Base-by-base conservation (phyloP, 2,113 vertebrate genomes). In the Myrmecobius fasciatus region DNA sequence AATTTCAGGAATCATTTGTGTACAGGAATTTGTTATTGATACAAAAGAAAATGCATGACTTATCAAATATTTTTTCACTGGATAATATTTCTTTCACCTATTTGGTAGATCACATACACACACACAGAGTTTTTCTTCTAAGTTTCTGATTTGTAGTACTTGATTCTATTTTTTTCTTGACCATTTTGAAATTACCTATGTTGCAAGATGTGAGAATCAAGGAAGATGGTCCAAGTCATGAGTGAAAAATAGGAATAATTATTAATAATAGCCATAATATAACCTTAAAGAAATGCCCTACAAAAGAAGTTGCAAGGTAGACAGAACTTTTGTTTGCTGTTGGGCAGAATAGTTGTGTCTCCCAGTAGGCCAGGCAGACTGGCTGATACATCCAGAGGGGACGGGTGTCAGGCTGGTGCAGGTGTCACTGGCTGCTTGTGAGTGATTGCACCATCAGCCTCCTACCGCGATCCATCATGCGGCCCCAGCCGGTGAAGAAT, bases 381-480 rank as follows among this genome's bases (percentile, higher is more conserved):
- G 98, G 98, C 98, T 97, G 98, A 97, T 98, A 92, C 94, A 98
- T 98, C 99, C 98, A 94, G 98, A 97, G 98, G 99, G 99, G 99
- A 99, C 98, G 97, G 98, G 99, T 99, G 99, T 99, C 99, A 99
- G 98, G 98, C 98, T 98, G 98, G 99, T 98, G 99, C 98, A 99
- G 98, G 98, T 99, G 99, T 98, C 98, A 97, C 97, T 97, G 98
- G 96, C 97, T 98, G 99, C 99, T 98, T 97, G 99, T 99, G 99
- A 99, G 99, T 99, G 99, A 99, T 99, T 98, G 99, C 98, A 98
- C 99, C 99, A 99, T 99, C 99, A 99, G 99, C 98, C 98, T 98
- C 99, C 99, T 98, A 98, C 99, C 98, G 98, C 99, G 99, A 99
- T 99, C 99, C 99, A 99, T 99, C 99, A 99, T 99, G 99, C 98